Percentiles rank a stretch among this genome's conserved stretches.
Evolutionary conservation across 1,140 invertebrate genomes (phyloP).

Genomic region (Hypsibius dujardini): DNA sequence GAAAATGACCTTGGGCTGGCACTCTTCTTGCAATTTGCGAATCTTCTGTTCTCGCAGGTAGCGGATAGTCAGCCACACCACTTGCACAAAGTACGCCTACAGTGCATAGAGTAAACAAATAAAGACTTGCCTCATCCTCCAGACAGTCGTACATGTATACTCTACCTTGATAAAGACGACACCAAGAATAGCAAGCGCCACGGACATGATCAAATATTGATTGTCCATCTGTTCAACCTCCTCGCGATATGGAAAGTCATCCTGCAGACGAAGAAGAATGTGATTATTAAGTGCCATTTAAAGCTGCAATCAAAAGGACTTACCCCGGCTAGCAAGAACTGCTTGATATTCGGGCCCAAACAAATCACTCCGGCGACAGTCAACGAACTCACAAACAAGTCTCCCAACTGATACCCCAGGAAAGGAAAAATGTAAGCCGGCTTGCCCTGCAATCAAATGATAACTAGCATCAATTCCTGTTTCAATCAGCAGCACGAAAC

Average conservation of each 20-base stretch:
- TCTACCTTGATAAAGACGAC: slow-evolving; percentile 6
- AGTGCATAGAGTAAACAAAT: neutral
- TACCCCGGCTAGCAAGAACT: neutral
- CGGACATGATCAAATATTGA: neutral
- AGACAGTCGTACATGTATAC: neutral
- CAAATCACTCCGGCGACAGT: neutral
- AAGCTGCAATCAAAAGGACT: neutral
- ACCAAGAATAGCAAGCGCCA: neutral
- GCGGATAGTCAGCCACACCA: neutral
- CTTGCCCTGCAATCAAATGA: neutral
- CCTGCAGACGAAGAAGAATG: neutral
- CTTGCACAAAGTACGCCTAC: neutral
- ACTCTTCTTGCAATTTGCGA: neutral
- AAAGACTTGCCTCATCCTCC: neutral
- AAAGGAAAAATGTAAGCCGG: neutral
- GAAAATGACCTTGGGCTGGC: slow-evolving; percentile 5
- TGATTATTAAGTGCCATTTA: neutral
- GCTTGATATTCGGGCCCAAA: neutral
- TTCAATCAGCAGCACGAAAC: too few species aligned
- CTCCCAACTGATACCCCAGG: neutral
- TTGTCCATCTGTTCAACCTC: neutral
- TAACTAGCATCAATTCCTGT: too few species aligned
- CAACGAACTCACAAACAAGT: neutral
- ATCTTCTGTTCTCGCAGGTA: neutral
- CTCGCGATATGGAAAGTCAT: neutral